Evolutionary conservation across 2,888 invertebrate species (phyloP), one percentile per base, ranked within the genome.

Genomic region (Protophormia terraenovae): DNA sequence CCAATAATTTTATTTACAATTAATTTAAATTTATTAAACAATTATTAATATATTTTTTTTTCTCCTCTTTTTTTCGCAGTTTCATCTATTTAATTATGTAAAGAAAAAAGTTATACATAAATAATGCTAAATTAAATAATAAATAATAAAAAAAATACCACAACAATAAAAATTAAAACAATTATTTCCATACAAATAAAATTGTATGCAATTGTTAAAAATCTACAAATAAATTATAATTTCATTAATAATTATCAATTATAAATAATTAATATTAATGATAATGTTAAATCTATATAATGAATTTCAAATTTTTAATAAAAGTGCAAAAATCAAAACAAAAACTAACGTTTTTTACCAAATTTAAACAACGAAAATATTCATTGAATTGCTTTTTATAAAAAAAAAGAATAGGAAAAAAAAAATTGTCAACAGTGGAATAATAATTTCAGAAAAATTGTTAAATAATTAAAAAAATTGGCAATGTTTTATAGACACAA

Each of bases 401-500:
- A 38, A n/a, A 22, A 41, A 38, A 19, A 27, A 27, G 24, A 24
- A 24, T 32, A 24, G 19, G 27, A 7, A 10, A 53, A 55, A 7
- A 58, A 32, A 16, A 47, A 27, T 29, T 32, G n/a, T 66, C 41
- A 76, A 66, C n/a, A 24, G 66, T 66, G 60, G 35, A n/a, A 27
- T 53, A 53, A 55, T 27, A 72, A 66, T 55, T 72, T 45, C 38
- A 72, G 7, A 35, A 50, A 27, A 47, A 14, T 6, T n/a, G n/a
- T n/a, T 58, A 45, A 10, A 35, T 41, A 55, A 55, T 58, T 16
- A n/a, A 78, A 38, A 24, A 47, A 66, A 79, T 69, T 41, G 71
- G 73, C 64, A 82, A 85, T 85, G 85, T 79, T 82, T 62, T 72
- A 69, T 64, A 67, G 78, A 83, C 55, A 62, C 64, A 69, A 71